phyloP scores from a whole-genome alignment of 1,140 invertebrate genomes.

The Maconellicoccus hirsutus region DNA sequence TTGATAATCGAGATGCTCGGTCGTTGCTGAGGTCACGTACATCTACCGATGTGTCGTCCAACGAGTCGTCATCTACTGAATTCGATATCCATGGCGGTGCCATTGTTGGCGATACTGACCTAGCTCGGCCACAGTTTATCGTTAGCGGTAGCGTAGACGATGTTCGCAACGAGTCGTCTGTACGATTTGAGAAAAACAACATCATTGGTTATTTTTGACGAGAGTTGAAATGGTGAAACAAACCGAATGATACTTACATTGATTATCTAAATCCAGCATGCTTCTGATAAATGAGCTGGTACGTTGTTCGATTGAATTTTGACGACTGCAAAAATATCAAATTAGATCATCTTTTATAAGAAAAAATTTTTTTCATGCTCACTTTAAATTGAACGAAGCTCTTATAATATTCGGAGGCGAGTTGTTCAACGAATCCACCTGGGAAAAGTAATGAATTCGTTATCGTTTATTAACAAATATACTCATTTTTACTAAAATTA shows the following conservation, averaged over 20 bases:
- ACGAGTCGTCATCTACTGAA: neutral
- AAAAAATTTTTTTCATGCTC: no score
- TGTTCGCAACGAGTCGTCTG: neutral
- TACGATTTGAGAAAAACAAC: neutral
- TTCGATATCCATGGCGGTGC: neutral
- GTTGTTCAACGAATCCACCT: no score
- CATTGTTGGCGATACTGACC: neutral
- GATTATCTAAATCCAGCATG: neutral
- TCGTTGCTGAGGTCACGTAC: neutral
- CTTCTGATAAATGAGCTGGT: neutral
- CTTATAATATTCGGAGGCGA: no score
- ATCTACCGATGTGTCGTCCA: neutral
- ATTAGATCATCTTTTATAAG: no score
- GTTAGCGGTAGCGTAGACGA: neutral
- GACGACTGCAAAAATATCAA: neutral
- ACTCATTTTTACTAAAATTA: no score
- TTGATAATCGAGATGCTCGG: neutral
- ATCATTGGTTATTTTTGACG: no score
- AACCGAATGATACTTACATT: neutral
- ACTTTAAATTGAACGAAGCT: no score
- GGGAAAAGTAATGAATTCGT: no score
- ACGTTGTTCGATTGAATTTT: neutral
- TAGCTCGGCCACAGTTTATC: neutral
- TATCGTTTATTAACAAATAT: no score
- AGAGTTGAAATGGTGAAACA: no score